Base-by-base conservation (phyloP, 2,113 vertebrate species). In the Caracal caracal region DNA sequence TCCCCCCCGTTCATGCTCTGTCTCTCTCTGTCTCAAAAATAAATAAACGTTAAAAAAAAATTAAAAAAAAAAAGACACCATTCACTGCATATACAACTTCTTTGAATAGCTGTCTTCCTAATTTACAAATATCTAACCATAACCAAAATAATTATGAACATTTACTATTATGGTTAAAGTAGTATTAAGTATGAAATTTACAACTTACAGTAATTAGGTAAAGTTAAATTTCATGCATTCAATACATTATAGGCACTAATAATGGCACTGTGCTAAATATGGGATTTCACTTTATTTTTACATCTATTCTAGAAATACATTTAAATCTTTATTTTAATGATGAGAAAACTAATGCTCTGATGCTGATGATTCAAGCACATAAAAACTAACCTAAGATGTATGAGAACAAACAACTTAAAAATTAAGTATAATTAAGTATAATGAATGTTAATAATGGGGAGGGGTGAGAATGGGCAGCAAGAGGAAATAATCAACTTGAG, bases 121-220 rank as follows among this genome's bases (percentile, higher is more conserved):
- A 80, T 66, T 87, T 92, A 80, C 17, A 92, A 70, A 93, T 68
- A 92, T 79, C 92, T 92, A 93, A 59, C 12, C 11, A 73, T 80
- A 96, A 83, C 3, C 24, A 53, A 71, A 94, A 47, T 22, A 82
- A 19, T 43, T 51, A 75, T 15, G 0, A 2, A 49, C 43, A 15
- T 37, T 85, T 95, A 40, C 24, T 68, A 40, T 78, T 73, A 83
- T 65, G 33, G 65, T 0, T 43, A 37, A 80, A 20, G 43, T 49
- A 3, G 2, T 35, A 86, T 10, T 80, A 82, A 33, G 3, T 51
- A 33, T 94, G 43, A 93, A 88, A 91, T 53, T 51, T 84, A 73
- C 3, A 88, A n/a, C 8, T 59, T 81, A 56, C 0, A 30, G 22
- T 70, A 87, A 40, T 11, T 65, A 13, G 51, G 1, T 65, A 71